Evolutionary conservation across 2,888 invertebrate genomes (phyloP).

Genomic region (Cartodere bifasciata): DNA sequence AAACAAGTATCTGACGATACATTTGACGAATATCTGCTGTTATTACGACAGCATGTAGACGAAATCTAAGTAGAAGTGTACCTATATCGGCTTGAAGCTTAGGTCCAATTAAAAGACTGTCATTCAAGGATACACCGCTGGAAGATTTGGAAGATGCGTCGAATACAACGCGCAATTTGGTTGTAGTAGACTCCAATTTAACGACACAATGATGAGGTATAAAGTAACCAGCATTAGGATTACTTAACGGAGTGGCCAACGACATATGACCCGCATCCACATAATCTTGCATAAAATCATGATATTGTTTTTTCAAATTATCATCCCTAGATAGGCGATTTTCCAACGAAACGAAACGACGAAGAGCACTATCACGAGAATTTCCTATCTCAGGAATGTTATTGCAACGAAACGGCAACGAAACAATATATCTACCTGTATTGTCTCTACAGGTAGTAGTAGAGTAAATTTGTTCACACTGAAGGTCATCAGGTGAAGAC

Average conservation of each 20-base stretch:
- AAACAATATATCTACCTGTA: constrained; percentile 1
- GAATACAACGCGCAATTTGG: constrained; percentile 11
- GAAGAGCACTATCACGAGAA: not conserved
- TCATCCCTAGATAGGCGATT: not conserved
- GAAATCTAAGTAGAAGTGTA: constrained; percentile 9
- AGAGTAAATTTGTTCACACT: not conserved
- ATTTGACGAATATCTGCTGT: constrained; percentile 13
- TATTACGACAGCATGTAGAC: constrained; percentile 9
- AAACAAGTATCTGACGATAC: constrained; percentile 14
- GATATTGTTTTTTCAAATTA: not conserved
- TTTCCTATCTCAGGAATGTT: not conserved
- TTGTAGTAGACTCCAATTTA: constrained; percentile 1
- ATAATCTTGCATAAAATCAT: constrained; percentile 12
- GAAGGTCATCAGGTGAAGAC: constrained; percentile 2
- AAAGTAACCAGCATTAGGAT: constrained; percentile 3
- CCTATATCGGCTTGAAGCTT: constrained; percentile 11
- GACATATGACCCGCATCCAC: constrained; percentile 10
- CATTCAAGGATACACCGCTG: constrained; percentile 9
- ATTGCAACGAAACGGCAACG: not conserved
- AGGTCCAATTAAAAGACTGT: constrained; percentile 9
- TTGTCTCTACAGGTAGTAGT: not conserved
- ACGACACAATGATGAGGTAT: constrained; percentile 12
- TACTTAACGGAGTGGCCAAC: not conserved
- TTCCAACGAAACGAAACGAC: not conserved
- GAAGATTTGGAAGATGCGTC: constrained; percentile 7